These are phyloP conservation scores for Etheostoma nigrum DNA, from an alignment of 2,797 vertebrate genomes.

Conservation along the genomic window DNA sequence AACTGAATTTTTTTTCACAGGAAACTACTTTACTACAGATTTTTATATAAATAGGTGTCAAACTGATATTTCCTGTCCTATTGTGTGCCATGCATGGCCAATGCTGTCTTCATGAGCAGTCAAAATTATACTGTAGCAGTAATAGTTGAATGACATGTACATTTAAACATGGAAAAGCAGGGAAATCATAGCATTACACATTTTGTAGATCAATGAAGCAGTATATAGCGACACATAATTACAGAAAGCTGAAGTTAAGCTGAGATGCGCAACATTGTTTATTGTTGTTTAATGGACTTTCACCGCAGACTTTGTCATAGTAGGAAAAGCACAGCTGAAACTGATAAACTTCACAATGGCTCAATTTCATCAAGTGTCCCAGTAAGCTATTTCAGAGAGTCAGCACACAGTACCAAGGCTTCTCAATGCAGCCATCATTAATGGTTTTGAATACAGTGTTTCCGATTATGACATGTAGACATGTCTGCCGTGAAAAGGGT, in stretches of 20 bases:
- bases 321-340: too few species aligned
- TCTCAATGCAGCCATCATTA: too few species aligned
- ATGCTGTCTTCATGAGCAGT: constrained; percentile 15
- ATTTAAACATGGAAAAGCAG: not conserved
- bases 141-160: not conserved
- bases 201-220: not conserved
- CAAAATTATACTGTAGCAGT: not conserved
- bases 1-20: not conserved
- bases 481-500: too few species aligned
- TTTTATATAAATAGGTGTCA: not conserved
- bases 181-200: not conserved
- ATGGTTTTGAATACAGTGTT: too few species aligned
- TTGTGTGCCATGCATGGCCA: not conserved
- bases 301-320: too few species aligned
- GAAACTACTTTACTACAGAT: not conserved
- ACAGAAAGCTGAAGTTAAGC: not conserved
- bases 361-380: too few species aligned
- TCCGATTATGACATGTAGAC: too few species aligned
- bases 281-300: not conserved
- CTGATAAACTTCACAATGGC: too few species aligned
- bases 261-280: not conserved
- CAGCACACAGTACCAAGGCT: too few species aligned
- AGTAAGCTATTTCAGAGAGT: too few species aligned
- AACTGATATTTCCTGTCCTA: not conserved
- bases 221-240: not conserved